These are phyloP conservation scores for Thereva unica DNA, from an alignment of 2,888 invertebrate genomes.

Conservation along the genomic window DNA sequence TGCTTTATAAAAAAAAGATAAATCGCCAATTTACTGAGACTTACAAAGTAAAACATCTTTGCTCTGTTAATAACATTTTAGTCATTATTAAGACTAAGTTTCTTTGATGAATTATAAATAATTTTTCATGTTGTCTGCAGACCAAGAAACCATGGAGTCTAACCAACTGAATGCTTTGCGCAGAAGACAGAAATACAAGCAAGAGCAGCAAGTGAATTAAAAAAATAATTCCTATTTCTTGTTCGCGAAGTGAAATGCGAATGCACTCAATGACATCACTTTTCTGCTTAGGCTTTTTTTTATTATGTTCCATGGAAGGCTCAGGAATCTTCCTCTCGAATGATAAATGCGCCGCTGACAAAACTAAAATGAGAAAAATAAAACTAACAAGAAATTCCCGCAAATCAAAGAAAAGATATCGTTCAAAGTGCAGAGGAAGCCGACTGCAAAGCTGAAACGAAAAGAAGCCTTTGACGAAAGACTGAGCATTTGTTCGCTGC, in stretches of 20 bases:
- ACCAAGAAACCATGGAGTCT: background rate
- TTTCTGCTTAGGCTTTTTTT: background rate
- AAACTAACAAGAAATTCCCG: background rate
- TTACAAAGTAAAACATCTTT: conserved; percentile 6
- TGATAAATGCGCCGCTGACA: conserved; percentile 15
- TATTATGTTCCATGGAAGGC: background rate
- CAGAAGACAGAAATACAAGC: too few species aligned
- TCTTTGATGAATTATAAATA: conserved; percentile 25
- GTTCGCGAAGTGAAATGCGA: background rate
- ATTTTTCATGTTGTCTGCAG: conserved; percentile 14
- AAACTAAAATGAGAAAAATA: conserved; percentile 8
- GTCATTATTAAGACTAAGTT: conserved; percentile 8
- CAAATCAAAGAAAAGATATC: background rate
- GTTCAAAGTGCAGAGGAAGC: too few species aligned
- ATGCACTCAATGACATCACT: conserved; percentile 17
- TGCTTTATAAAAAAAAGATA: conserved; percentile 1
- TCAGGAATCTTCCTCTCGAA: background rate
- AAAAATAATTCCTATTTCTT: background rate
- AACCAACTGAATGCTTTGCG: too few species aligned
- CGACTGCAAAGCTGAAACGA: conserved; percentile 1
- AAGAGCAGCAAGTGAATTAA: background rate
- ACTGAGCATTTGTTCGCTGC: conserved; percentile 36
- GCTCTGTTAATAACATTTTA: conserved; percentile 14
- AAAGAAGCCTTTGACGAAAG: conserved; percentile 40
- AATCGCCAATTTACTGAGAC: conserved; percentile 16